Base-by-base conservation (phyloP, 2,797 vertebrate genomes). In the Lycodopsis pacificus region DNA sequence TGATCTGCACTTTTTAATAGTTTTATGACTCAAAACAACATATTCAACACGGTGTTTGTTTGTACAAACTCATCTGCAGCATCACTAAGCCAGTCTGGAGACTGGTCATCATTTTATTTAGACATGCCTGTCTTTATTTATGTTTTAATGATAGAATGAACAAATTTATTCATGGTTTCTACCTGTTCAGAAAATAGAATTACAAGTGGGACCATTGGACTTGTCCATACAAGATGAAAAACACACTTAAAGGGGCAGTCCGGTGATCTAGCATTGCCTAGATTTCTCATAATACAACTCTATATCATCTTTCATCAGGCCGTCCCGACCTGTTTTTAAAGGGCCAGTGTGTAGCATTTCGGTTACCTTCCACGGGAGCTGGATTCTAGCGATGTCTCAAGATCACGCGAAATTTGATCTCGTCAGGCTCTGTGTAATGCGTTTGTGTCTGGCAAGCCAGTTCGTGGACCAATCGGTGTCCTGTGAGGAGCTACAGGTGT, bases 161-260 rank as follows among this genome's bases (percentile, higher is more conserved):
- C 34, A 48, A 20, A 68, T 40, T 15, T 15, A 25, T 49, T 9
- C 19, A 15, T 56, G 67, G 25, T 80, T 65, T 62, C 38, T 65
- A 46, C 22, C 17, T 7, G 20, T 68, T 84, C 15, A 77, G 34
- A 77, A 63, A 73, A 57, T 14, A 38, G 6, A 76, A 61, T 36
- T 53, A 68, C n/a, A 58, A 71, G 46, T 58, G 40, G 65, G 80
- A 81, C 68, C 74, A 68, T 8, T 62, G 66, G 49, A 73, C 65
- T 51, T 27, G 25, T 75, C 58, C 13, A 14, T 76, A 44, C n/a
- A 64, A 15, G 40, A 61, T 65, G 32, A 34, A 53, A 78, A 72
- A 67, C 10, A 57, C 27, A 36, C 17, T 36, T 34, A 22, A 54
- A 61, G 20, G 27, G 7, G 46, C 49, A 22, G 27, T 36, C 17